Evolutionary conservation across 2,113 vertebrate genomes (phyloP).

Genomic region (Grantiella picta): DNA sequence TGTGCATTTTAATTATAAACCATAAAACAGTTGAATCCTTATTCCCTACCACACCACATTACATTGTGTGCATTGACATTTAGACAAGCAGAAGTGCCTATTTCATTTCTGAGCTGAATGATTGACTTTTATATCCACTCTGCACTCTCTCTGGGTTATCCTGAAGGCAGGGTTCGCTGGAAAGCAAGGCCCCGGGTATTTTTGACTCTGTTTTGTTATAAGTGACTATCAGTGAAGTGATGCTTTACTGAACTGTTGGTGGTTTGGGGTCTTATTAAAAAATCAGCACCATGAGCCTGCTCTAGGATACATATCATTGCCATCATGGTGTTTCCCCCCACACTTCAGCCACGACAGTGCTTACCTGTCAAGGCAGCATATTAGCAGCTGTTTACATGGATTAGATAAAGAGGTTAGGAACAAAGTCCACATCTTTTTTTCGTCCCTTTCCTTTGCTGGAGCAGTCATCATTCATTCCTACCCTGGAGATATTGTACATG

Average conservation of each 20-base stretch:
- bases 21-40: not conserved
- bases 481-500: not conserved
- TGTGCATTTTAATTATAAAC: not conserved
- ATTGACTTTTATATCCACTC: not conserved
- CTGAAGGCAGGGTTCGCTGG: not conserved
- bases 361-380: not conserved
- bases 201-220: not conserved
- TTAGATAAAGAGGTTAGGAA: not conserved
- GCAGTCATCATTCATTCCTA: not conserved
- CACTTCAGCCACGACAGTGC: not conserved
- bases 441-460: not conserved
- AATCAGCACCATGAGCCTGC: not conserved
- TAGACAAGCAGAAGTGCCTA: not conserved
- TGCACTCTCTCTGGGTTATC: not conserved
- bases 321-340: not conserved
- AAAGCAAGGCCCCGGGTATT: not conserved
- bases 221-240: not conserved
- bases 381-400: not conserved
- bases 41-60: not conserved
- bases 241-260: not conserved
- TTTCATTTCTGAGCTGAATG: not conserved
- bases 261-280: not conserved
- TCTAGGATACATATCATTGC: accelerated
- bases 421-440: not conserved
- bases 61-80: not conserved